Base-by-base conservation (phyloP, 2,888 invertebrate genomes). In the Diaperis boleti region DNA sequence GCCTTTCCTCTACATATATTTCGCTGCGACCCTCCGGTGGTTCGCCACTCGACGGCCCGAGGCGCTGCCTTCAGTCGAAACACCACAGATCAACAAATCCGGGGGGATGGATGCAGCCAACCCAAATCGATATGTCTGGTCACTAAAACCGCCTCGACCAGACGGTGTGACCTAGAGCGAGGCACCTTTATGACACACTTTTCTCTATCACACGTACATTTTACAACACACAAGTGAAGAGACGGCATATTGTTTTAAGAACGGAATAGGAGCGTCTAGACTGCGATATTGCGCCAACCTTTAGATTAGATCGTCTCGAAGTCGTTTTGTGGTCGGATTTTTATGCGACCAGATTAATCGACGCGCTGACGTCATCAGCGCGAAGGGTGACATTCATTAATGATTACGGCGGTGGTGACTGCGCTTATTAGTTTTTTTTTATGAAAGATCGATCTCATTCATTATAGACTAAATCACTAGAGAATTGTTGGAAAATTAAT, bases 121-220 rank as follows among this genome's bases (percentile, higher is more conserved):
- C 47, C 47, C 57, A 37, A 62, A 62, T 62, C 62, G 62, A 62
- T 62, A 56, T 20, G 62, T 62, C 62, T 62, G 62, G 62, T 49
- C 62, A 75, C 65, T 71, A 64, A 64, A 66, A 65, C 62, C 62
- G 66, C 60, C 61, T 52, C 56, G 64, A 70, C 76, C 76, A 77
- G 78, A 78, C 78, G 64, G 72, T 74, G 73, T 78, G 78, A 78
- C 78, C 78, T 76, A 78, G 74, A 76, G 74, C 70, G 62, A 56
- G 66, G 55, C 68, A 71, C 70, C 69, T 69, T 70, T 72, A 69
- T 74, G 74, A 74, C 74, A 74, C 72, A 75, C 72, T 75, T 74
- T 65, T 72, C 71, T 57, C 62, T 57, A 57, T 62, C 50, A 18
- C 59, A 59, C 29, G 31, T 59, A 44, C 55, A 56, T 44, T 56